Conservation (phyloP, 2,888 invertebrate species). For the Heteromyza rotundicornis region DNA sequence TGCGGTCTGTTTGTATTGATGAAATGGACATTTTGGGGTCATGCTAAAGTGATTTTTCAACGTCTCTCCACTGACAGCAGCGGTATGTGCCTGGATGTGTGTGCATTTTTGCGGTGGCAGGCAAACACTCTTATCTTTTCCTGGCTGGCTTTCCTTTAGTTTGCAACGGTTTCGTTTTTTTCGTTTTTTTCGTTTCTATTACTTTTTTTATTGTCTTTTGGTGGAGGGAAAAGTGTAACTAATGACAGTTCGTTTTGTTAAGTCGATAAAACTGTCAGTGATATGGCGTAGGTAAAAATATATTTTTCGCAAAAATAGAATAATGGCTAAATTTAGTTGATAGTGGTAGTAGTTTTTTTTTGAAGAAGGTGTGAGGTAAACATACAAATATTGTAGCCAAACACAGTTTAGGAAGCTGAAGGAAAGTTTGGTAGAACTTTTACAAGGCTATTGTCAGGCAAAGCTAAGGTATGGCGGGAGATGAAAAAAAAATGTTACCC, state of each 20-base stretch:
- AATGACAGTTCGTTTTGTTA: conserved; percentile 57
- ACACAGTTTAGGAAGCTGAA: too few species aligned
- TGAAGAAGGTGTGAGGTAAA: conserved; percentile 5
- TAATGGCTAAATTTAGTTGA: too few species aligned
- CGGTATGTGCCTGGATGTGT: neutral
- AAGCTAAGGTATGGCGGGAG: too few species aligned
- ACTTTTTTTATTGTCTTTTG: conserved; percentile 47
- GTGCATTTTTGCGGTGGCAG: neutral
- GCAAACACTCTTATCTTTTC: too few species aligned
- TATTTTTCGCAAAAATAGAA: too few species aligned
- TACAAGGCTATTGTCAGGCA: too few species aligned
- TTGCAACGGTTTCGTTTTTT: too few species aligned
- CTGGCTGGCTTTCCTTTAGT: neutral
- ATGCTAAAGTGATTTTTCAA: conserved; percentile 57
- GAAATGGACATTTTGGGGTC: conserved; percentile 55
- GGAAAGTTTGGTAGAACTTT: too few species aligned
- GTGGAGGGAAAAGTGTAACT: conserved; percentile 51
- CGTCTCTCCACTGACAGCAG: conserved; percentile 32
- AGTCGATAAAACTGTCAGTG: conserved; percentile 58
- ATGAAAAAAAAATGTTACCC: too few species aligned
- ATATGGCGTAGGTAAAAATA: conserved; percentile 42
- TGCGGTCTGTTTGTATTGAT: conserved; percentile 45
- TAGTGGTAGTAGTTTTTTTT: too few species aligned
- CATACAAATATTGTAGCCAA: too few species aligned
- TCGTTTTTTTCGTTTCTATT: conserved; percentile 32